Evolutionary conservation across 2,113 vertebrate genomes (phyloP).

Genomic region (Protobothrops mucrosquamatus): DNA sequence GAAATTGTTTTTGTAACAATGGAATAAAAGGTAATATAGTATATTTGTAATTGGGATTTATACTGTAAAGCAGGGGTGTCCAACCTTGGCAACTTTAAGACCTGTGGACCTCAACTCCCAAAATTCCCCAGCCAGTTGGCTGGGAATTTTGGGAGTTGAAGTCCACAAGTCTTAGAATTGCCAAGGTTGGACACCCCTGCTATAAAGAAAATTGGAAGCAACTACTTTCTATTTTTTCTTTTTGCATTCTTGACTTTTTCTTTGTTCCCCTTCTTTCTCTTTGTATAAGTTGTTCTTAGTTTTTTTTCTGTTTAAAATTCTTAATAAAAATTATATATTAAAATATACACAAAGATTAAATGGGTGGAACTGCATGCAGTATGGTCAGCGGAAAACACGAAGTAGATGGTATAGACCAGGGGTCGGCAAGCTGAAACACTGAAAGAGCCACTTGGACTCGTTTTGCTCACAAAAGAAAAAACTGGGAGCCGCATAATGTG

Average conservation of each 20-base stretch:
- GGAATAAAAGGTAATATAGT: not conserved
- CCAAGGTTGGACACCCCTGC: no score
- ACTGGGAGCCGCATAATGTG: no score
- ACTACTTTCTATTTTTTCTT: not conserved
- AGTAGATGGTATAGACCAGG: not conserved
- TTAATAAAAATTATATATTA: not conserved
- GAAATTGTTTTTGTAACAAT: not conserved
- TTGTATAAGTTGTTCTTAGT: not conserved
- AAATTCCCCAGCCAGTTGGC: no score
- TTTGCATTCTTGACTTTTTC: not conserved
- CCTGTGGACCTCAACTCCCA: no score
- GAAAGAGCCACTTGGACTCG: no score
- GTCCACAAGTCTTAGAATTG: no score
- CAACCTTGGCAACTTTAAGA: no score
- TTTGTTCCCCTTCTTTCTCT: not conserved
- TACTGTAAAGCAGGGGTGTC: not conserved
- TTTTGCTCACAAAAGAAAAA: no score
- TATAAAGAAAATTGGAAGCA: not conserved
- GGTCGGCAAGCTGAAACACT: no score
- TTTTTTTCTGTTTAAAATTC: not conserved
- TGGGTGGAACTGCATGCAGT: not conserved
- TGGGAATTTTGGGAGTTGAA: no score
- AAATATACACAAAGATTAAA: not conserved
- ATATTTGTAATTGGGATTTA: not conserved
- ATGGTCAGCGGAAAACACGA: not conserved